phyloP scores from a whole-genome alignment of 30 jellyfish, hydroid and myxozoan species.

The Aurelia aurita complex sp. Pacific region DNA sequence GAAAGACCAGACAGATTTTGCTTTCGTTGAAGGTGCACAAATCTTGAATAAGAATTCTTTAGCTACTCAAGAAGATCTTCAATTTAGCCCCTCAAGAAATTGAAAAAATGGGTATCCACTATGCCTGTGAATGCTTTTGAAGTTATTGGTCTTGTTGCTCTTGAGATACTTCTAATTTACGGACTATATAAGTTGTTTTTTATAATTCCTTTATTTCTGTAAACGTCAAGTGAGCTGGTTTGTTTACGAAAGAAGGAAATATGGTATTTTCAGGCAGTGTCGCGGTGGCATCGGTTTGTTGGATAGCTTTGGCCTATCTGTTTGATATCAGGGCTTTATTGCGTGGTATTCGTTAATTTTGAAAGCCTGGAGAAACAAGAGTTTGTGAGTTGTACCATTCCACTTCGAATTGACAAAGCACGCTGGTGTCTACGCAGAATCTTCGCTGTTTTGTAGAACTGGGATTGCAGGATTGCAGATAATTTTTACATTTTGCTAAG shows the following conservation, averaged over 20 bases:
- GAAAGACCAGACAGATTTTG: no score
- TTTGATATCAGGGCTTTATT: constrained; percentile 45
- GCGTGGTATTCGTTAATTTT: constrained; percentile 18
- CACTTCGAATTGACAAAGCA: no score
- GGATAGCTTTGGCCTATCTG: constrained; percentile 59
- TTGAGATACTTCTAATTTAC: constrained; percentile 59
- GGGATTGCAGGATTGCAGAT: no score
- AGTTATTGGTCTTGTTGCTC: constrained; percentile 58
- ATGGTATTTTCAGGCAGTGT: constrained; percentile 65
- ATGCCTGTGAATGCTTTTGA: constrained; percentile 58
- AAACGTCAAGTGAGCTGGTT: background rate
- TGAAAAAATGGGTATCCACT: constrained; percentile 1
- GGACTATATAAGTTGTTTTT: constrained; percentile 66
- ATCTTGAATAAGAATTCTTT: no score
- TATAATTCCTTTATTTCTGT: constrained; percentile 32
- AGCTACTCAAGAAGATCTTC: no score
- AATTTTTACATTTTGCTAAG: no score
- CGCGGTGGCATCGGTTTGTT: constrained; percentile 58
- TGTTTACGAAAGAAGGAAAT: background rate
- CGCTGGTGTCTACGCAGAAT: no score
- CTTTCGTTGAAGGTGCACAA: no score
- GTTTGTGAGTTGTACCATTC: no score
- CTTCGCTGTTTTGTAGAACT: no score
- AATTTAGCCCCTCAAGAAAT: no score
- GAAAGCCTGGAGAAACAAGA: no score